These are phyloP conservation scores for Sylvilagus bachmani DNA, from an alignment of 2,113 vertebrate genomes.

Conservation along the genomic window DNA sequence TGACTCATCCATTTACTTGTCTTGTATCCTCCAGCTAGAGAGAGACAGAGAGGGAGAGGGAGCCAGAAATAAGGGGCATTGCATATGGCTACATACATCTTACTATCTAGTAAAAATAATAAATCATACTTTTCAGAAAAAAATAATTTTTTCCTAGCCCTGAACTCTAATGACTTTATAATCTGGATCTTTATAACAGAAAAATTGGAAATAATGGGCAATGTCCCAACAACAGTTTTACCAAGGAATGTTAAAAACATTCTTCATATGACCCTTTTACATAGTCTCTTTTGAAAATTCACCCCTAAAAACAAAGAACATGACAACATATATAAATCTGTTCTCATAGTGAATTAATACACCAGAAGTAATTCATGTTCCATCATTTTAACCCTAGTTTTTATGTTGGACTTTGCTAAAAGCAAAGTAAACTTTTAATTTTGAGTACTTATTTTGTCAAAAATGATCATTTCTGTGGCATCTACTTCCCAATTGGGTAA, in stretches of 20 bases:
- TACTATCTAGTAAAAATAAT: background rate
- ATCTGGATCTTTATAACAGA: conserved; percentile 33
- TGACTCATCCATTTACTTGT: conserved; percentile 62
- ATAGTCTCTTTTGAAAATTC: conserved; percentile 46
- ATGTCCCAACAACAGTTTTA: background rate
- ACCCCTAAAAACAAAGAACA: conserved; percentile 61
- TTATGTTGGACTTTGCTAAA: background rate
- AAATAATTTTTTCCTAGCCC: background rate
- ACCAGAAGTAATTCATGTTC: conserved; percentile 53
- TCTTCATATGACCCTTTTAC: conserved; percentile 1
- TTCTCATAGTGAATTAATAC: background rate
- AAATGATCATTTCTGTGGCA: conserved; percentile 49
- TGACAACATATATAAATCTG: conserved; percentile 49
- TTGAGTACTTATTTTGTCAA: conserved; percentile 65
- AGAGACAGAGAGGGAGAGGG: background rate
- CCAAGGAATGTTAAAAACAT: conserved; percentile 30
- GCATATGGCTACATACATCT: background rate
- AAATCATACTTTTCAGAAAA: conserved; percentile 39
- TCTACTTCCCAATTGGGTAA: background rate
- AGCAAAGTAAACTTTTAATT: conserved; percentile 57
- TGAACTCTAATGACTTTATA: conserved; percentile 5
- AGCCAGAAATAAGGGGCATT: background rate
- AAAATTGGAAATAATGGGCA: conserved; percentile 33
- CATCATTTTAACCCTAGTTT: conserved; percentile 34
- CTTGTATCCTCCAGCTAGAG: conserved; percentile 23